phyloP scores from a whole-genome alignment of 1,140 invertebrate genomes.

The Antheraea pernyi region DNA sequence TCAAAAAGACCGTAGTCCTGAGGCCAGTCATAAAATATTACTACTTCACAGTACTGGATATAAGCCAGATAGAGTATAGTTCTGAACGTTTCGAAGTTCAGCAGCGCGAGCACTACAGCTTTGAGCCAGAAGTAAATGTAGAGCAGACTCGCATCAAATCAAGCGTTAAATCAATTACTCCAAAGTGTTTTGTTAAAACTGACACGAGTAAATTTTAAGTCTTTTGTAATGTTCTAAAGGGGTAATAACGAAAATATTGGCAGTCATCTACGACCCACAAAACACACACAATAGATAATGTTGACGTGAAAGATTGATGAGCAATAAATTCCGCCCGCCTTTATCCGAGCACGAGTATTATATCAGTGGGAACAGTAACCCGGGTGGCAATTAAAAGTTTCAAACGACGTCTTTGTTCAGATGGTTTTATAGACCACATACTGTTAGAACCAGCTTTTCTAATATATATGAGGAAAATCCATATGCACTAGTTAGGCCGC shows the following conservation, averaged over 20 bases:
- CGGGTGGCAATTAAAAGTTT: conserved; percentile 17
- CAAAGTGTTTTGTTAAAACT: not conserved
- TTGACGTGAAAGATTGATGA: conserved; percentile 13
- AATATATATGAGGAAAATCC: not conserved
- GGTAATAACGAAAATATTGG: conserved; percentile 9
- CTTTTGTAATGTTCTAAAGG: not conserved
- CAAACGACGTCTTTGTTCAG: conserved; percentile 11
- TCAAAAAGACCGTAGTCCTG: too few relatives aligned
- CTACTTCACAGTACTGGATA: too few relatives aligned
- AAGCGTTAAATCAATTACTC: too few relatives aligned
- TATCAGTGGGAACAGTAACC: conserved; percentile 2
- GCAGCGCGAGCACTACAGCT: too few relatives aligned
- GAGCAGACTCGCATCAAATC: too few relatives aligned
- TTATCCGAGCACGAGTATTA: conserved; percentile 10
- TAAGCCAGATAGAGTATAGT: too few relatives aligned
- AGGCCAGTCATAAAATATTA: too few relatives aligned
- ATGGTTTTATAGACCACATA: not conserved
- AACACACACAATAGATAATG: conserved; percentile 13
- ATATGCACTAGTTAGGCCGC: not conserved
- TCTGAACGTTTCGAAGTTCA: too few relatives aligned
- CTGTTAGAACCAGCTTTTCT: not conserved
- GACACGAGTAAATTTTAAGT: not conserved
- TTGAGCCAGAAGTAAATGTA: too few relatives aligned
- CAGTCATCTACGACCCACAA: conserved; percentile 9
- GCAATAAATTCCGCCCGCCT: conserved; percentile 13